phyloP scores from a whole-genome alignment of 2,888 invertebrate genomes.

The Parnassius orleans region DNA sequence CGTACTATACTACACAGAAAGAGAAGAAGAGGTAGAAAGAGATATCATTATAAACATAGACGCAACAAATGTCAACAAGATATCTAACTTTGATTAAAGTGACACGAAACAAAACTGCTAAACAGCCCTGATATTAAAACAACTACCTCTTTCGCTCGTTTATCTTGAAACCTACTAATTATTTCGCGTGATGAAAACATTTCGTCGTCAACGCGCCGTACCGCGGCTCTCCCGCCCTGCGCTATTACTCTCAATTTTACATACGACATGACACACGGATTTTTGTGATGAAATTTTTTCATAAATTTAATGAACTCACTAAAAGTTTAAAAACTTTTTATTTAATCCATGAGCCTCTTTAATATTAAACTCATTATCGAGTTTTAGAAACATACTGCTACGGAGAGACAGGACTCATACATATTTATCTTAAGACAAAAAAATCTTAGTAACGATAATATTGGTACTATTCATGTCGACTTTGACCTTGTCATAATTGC shows the following conservation, averaged over 20 bases:
- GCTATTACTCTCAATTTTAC: constrained; percentile 30
- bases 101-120: background rate
- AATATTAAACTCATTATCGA: no score
- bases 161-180: constrained; percentile 52
- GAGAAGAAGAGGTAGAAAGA: no score
- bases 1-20: no score
- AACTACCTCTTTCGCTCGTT: constrained; percentile 38
- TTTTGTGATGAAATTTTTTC: constrained; percentile 22
- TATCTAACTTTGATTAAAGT: background rate
- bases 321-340: constrained; percentile 19
- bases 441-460: no score
- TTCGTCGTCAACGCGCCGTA: constrained; percentile 42
- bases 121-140: constrained; percentile 42
- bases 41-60: no score
- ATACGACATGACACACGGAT: constrained; percentile 23
- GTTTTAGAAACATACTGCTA: no score
- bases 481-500: no score
- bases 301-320: constrained; percentile 15
- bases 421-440: no score
- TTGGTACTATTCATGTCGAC: no score
- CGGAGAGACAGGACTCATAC: no score
- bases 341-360: background rate
- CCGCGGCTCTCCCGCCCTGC: constrained; percentile 35
- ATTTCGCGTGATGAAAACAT: constrained; percentile 51
- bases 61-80: no score